Conservation (phyloP, 2,797 vertebrate genomes). For the Anabas testudineus region DNA sequence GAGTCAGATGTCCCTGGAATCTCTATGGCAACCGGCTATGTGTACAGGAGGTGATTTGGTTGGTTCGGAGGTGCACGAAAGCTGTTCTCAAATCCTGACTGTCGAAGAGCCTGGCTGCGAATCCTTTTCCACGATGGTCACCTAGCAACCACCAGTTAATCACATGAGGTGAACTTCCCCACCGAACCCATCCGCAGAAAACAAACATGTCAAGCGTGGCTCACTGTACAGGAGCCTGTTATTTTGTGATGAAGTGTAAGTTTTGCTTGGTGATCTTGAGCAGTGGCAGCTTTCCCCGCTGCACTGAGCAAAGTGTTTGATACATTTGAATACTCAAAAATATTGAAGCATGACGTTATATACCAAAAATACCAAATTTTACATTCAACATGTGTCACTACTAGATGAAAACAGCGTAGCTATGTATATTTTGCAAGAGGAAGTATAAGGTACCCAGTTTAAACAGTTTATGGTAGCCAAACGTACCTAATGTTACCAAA, state of each 20-base stretch:
- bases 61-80: constrained; percentile 49
- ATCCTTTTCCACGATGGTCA: constrained; percentile 68
- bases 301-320: not conserved
- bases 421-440: no score
- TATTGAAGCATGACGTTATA: not conserved
- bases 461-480: no score
- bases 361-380: not conserved
- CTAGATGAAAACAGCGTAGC: no score
- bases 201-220: constrained; percentile 35
- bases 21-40: constrained; percentile 76
- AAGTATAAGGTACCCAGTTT: no score
- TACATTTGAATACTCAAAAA: not conserved
- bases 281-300: not conserved
- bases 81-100: constrained; percentile 59
- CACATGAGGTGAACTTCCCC: constrained; percentile 67
- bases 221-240: not conserved
- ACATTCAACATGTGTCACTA: no score
- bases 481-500: not conserved
- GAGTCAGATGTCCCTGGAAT: constrained; percentile 74
- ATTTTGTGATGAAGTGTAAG: not conserved
- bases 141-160: constrained; percentile 81
- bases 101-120: constrained; percentile 46
- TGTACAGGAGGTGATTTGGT: constrained; percentile 66
- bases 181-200: constrained; percentile 7
- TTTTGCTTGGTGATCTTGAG: not conserved